Base-by-base conservation (phyloP, 2,797 vertebrate genomes). In the Oryzias dopingdopingensis region DNA sequence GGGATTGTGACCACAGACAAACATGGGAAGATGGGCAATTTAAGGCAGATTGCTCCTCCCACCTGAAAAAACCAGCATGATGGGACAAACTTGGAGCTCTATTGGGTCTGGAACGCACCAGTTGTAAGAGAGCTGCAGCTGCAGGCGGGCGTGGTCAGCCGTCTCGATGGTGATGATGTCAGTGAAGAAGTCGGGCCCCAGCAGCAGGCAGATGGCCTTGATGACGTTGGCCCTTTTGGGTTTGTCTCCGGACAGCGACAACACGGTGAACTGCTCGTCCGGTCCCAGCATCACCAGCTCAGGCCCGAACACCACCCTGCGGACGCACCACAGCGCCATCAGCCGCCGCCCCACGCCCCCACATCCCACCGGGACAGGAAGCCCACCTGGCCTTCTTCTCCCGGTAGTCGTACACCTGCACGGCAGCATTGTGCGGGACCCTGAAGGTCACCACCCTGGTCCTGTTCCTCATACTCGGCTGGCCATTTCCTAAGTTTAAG, bases 341-440 rank as follows among this genome's bases (percentile, higher is more conserved):
- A 73, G 60, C 41, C 0, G 5, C 2, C 6, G 16, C 8, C 4
- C 1, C 1, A 0, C 7, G 0, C 2, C 15, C 0, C 13, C 14
- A 6, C 40, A 37, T 26, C 12, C 3, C 32, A 12, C 26, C 32
- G 32, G 2, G 4, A 1, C 17, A 10, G 45, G 2, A 22, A 16
- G 0, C 79, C 72, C 72, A 96, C 95, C 95, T 92, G 44, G 95
- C 93, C 50, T 44, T 87, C 79, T 95, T 95, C 81, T 93, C 94
- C 6, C 93, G 79, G 91, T 96, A 97, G 90, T 96, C 95, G 0
- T 97, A 97, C n/a, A 96, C 93, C 81, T 97, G 95, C n/a, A 94
- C 84, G 0, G 95, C 92, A 0, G 95, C 95, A 0, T 96, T 96
- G 88, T 96, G 95, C 0, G 95, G 95, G 2, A 96, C 94, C 0